Evolutionary conservation across 2,888 invertebrate genomes (phyloP).

Genomic region (Callyntrura sp.): DNA sequence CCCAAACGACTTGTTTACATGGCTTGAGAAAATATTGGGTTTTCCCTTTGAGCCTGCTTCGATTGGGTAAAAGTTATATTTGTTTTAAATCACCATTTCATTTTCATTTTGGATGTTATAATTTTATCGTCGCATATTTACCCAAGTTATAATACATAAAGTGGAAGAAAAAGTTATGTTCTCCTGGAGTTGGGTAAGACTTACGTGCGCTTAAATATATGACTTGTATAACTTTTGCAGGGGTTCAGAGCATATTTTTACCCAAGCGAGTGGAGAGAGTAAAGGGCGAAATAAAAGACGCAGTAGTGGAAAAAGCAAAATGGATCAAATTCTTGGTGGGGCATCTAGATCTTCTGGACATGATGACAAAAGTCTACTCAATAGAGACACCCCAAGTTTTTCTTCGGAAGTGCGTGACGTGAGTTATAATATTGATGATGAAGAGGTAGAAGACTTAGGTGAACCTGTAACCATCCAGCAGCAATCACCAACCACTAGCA

Average conservation of each 20-base stretch:
- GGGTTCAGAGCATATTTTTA: constrained; percentile 58
- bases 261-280: neutral
- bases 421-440: constrained; percentile 45
- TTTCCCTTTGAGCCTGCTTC: constrained; percentile 74
- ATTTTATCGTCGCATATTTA: constrained; percentile 36
- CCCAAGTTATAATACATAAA: constrained; percentile 18
- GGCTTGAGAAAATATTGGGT: constrained; percentile 77
- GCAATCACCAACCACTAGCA: constrained; percentile 4
- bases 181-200: neutral
- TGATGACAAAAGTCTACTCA: constrained; percentile 51
- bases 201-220: neutral
- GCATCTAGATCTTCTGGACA: constrained; percentile 57
- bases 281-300: neutral
- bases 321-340: constrained; percentile 68
- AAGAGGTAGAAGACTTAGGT: constrained; percentile 75
- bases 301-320: constrained; percentile 56
- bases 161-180: neutral
- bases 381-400: constrained; percentile 45
- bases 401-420: constrained; percentile 62
- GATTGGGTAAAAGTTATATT: constrained; percentile 60
- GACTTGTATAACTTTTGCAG: constrained; percentile 24
- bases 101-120: constrained; percentile 40
- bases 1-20: constrained; percentile 78
- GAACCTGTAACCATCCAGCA: constrained; percentile 56
- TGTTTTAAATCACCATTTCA: constrained; percentile 46